Conservation (phyloP, 2,888 invertebrate species). For the Pheosia tremula region DNA sequence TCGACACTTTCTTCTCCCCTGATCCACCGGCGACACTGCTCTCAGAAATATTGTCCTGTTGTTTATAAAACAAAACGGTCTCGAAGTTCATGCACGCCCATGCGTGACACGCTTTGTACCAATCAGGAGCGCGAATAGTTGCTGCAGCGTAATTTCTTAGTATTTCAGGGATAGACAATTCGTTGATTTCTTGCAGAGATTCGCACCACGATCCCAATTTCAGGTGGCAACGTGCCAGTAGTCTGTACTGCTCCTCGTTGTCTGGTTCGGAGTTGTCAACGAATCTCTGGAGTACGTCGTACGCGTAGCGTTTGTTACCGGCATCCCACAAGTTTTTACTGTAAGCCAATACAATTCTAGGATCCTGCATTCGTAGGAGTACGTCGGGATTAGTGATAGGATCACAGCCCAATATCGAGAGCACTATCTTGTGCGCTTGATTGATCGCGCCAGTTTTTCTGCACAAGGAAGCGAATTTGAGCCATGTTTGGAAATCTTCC, state of each 20-base stretch:
- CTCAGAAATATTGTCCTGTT: constrained; percentile 76
- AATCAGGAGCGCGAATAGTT: constrained; percentile 92
- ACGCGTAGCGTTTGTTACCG: constrained; percentile 90
- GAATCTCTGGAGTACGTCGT: constrained; percentile 91
- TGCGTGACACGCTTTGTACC: constrained; percentile 99
- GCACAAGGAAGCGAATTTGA: constrained; percentile 98
- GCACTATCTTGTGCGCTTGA: constrained; percentile 96
- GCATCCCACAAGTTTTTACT: constrained; percentile 98
- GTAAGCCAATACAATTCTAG: constrained; percentile 96
- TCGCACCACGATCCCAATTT: constrained; percentile 98
- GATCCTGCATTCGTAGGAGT: constrained; percentile 90
- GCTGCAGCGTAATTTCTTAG: constrained; percentile 91
- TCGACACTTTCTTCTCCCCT: constrained; percentile 72
- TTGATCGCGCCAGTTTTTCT: constrained; percentile 95
- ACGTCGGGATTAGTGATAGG: constrained; percentile 88
- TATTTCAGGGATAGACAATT: constrained; percentile 90
- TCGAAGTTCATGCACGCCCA: constrained; percentile 99
- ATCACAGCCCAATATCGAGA: constrained; percentile 92
- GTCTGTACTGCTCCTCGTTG: constrained; percentile 80
- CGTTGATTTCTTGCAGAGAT: constrained; percentile 92
- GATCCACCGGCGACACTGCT: constrained; percentile 75
- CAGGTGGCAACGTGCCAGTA: constrained; percentile 93
- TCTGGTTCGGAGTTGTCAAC: constrained; percentile 84
- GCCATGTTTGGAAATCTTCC: constrained; percentile 97
- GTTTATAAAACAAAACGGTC: constrained; percentile 89